Evolutionary conservation across 2,888 invertebrate species (phyloP), one percentile per base, ranked within the genome.

Genomic region (Sclerodermus sp.): DNA sequence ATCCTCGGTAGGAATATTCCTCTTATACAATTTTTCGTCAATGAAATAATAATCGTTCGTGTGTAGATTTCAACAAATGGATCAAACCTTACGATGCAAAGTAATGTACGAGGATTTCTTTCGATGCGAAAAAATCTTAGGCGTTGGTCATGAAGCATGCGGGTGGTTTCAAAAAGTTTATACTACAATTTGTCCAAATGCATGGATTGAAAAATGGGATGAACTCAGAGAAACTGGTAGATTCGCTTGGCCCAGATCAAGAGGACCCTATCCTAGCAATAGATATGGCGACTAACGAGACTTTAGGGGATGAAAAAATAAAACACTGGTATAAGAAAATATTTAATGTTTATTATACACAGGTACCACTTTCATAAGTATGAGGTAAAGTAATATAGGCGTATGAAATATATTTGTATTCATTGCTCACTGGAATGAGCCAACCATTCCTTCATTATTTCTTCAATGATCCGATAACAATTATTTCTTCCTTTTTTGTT

Each of bases 31-130:
- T 23, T 3, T 8, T 23, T 23, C n/a, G n/a, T n/a, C n/a, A n/a
- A 23, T 23, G 23, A 5, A 23, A n/a, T n/a, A 23, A 23, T 8
- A 23, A 23, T 23, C 8, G 18, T 51, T n/a, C n/a, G n/a, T n/a
- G n/a, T 39, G 29, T 42, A 76, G 76, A 52, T 77, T 77, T 51
- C 77, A 77, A 49, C 73, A 77, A 50, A 62, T 60, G 42, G 67
- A 77, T 53, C 73, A 74, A 56, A 74, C 76, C 1, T 6, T 61
- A 18, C 62, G 76, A 32, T 77, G 76, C 37, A 74, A 49, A 49
- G 70, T 74, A 2, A 75, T 72, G 69, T 77, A 76, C 45, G 62
- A 64, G 1, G 76, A 77, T 47, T 75, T 74, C 45, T 67, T 68
- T 51, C 68, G 72, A 8, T 76, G 77, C 46, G 64, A 76, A 49